phyloP scores from a whole-genome alignment of 2,113 vertebrate species.

The Hymenochirus boettgeri region DNA sequence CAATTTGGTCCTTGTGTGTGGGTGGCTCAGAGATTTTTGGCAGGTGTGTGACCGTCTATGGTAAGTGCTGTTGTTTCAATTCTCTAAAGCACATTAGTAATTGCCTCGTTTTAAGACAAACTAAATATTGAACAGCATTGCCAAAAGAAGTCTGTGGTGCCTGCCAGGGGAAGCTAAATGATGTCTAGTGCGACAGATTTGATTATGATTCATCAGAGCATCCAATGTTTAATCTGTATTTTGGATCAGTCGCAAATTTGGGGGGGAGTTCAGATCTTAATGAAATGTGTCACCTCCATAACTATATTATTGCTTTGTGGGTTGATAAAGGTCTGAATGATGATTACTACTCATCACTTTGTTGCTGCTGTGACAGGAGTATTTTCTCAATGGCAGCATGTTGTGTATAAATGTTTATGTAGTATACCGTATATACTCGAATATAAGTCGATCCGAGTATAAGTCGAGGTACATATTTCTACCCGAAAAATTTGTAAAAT shows the following conservation, averaged over 20 bases:
- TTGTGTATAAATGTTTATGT: too few relatives aligned
- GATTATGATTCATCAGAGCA: slow-evolving; percentile 38
- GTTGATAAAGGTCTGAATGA: not conserved
- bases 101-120: slow-evolving; percentile 28
- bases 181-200: slow-evolving; percentile 25
- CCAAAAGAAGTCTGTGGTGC: slow-evolving; percentile 33
- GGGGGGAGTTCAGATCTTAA: slow-evolving; percentile 35
- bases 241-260: slow-evolving; percentile 27
- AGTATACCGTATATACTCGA: too few relatives aligned
- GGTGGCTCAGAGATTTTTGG: slow-evolving; percentile 7
- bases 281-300: slow-evolving; percentile 32
- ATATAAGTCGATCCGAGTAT: too few relatives aligned
- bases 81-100: slow-evolving; percentile 26
- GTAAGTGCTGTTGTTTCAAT: slow-evolving; percentile 22
- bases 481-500: too few relatives aligned
- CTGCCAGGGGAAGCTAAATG: slow-evolving; percentile 32
- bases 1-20: not conserved
- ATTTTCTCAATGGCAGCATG: too few relatives aligned
- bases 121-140: slow-evolving; percentile 38
- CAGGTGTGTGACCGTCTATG: not conserved
- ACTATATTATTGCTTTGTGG: slow-evolving; percentile 19
- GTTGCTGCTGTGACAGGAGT: too few relatives aligned
- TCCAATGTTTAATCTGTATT: slow-evolving; percentile 29
- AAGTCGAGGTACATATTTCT: too few relatives aligned
- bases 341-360: too few relatives aligned